phyloP scores from a whole-genome alignment of 2,797 vertebrate species.

The Mormyrus proboscirostris region DNA sequence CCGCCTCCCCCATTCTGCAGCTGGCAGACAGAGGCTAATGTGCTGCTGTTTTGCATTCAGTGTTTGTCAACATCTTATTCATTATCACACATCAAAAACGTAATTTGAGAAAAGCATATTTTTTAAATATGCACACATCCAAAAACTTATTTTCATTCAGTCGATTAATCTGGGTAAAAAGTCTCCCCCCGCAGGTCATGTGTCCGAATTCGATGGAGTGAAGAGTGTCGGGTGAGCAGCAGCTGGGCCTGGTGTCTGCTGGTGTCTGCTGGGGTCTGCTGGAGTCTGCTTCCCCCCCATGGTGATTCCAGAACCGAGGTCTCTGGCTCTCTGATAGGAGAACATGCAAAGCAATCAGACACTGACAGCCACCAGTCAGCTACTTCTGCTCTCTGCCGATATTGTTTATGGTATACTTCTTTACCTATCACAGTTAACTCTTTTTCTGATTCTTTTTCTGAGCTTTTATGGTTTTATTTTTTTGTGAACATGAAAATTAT shows the following conservation, averaged over 20 bases:
- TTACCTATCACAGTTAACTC: background rate
- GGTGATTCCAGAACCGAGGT: background rate
- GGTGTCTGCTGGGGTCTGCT: background rate
- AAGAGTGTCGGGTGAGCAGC: background rate
- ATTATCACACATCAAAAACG: background rate
- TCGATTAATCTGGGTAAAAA: background rate
- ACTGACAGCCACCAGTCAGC: background rate
- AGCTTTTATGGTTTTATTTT: background rate
- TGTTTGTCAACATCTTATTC: slow-evolving; percentile 5
- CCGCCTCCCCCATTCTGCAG: background rate
- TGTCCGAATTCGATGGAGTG: background rate
- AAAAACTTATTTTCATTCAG: background rate
- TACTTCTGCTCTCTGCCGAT: background rate
- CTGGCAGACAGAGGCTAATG: background rate
- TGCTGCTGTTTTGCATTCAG: background rate
- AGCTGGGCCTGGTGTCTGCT: background rate
- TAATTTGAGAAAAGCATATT: background rate
- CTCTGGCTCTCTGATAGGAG: background rate
- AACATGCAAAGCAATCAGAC: background rate
- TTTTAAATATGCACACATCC: background rate
- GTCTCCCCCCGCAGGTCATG: background rate
- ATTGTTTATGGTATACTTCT: background rate
- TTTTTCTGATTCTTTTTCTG: background rate
- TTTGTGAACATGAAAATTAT: background rate
- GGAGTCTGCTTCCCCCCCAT: background rate